Base-by-base conservation (phyloP, 1,140 invertebrate species). In the Drosophila athabasca region DNA sequence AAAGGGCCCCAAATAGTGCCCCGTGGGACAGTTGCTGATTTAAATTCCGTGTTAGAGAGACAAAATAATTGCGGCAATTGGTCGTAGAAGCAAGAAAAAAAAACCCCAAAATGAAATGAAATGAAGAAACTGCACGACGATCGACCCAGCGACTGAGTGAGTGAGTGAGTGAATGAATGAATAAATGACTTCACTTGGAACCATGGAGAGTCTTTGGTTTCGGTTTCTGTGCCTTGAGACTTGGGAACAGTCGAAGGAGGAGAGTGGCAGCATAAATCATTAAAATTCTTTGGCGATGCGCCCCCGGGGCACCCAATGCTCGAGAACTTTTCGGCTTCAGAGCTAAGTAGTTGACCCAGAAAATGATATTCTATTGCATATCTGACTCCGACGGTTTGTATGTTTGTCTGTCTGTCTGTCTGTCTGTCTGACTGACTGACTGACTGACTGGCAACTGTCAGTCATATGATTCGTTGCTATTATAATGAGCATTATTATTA, bases 31-130 rank as follows among this genome's bases (percentile, higher is more conserved):
- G 82, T 85, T 85, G 82, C 79, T 87, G 83, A 87, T 87, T 87
- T 87, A 88, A 87, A 88, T 87, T 87, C 31, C 83, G 83, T 88
- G 83, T 87, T 87, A 87, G 83, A 87, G 82, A 85, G 82, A 88
- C 83, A 88, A 68, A 88, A 87, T 87, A 87, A 87, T 87, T 87
- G 88, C 79, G 79, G 83, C 83, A 87, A 87, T 87, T 87, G 83
- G 79, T 59, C 75, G 59, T 62, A 59, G 52, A 31, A 51, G 54
- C 61, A 58, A 73, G 48, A 68, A 61, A 43, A 62, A 62, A 11
- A 46, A 74, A 39, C n/a, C 15, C 11, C 13, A 65, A 62, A 53
- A 50, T 60, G 50, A 83, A 71, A 83, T 68, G 71, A 77, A 76
- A 68, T 45, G 70, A 77, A 77, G 31, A 35, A 69, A 85, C 82